These are phyloP conservation scores for Leucosticte australis DNA, from an alignment of 2,113 vertebrate genomes.

Conservation along the genomic window DNA sequence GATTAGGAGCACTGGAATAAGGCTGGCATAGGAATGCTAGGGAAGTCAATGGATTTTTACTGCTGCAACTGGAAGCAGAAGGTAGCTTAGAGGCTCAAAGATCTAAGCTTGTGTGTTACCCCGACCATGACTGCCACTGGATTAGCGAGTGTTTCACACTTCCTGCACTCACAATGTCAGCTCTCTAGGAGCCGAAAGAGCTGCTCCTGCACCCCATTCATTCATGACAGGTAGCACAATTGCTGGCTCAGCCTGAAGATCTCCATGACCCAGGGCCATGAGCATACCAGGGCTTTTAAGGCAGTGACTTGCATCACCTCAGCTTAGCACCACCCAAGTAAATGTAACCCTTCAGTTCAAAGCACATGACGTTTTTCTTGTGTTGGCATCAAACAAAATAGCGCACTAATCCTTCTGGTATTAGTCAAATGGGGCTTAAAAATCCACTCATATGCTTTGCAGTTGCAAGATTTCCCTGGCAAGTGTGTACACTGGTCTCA, in stretches of 20 bases:
- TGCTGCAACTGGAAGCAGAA: neutral
- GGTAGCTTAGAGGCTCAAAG: neutral
- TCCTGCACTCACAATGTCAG: neutral
- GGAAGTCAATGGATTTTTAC: neutral
- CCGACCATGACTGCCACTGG: neutral
- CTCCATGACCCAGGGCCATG: neutral
- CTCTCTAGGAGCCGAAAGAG: neutral
- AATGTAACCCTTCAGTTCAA: neutral
- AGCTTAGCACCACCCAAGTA: neutral
- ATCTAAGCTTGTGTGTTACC: neutral
- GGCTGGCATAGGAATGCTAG: neutral
- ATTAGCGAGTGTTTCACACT: neutral
- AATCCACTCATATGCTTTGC: neutral
- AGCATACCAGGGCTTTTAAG: neutral
- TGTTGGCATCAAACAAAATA: neutral
- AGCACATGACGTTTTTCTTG: neutral
- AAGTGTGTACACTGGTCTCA: neutral
- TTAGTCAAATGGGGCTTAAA: slow-evolving; percentile 9
- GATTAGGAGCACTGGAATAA: neutral
- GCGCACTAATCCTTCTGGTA: neutral
- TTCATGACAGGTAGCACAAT: neutral
- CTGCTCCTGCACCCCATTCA: neutral
- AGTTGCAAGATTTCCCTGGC: slow-evolving; percentile 13
- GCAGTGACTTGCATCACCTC: neutral
- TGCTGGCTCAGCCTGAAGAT: neutral